phyloP scores from a whole-genome alignment of 1,140 invertebrate species.

The Arion vulgaris region DNA sequence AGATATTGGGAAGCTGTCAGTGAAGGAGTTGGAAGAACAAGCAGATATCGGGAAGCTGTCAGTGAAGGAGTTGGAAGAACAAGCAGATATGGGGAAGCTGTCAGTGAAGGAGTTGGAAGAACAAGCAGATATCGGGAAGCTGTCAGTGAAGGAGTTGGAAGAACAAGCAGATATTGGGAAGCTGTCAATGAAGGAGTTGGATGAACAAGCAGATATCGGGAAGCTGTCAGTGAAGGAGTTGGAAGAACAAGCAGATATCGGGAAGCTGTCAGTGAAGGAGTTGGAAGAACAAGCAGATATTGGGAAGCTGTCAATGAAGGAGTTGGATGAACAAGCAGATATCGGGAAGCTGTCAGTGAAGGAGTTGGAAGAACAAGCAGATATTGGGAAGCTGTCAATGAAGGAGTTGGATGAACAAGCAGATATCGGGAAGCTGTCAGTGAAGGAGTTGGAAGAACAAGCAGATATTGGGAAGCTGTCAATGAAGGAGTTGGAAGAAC shows the following conservation, averaged over 20 bases:
- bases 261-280: not conserved
- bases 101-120: not conserved
- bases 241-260: not conserved
- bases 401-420: too few species aligned
- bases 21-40: not conserved
- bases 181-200: too few species aligned
- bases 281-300: not conserved
- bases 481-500: too few species aligned
- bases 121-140: not conserved
- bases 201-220: too few species aligned
- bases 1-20: not conserved
- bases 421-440: not conserved
- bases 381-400: too few species aligned
- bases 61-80: not conserved
- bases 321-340: not conserved
- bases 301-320: constrained; percentile 5
- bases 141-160: not conserved
- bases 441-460: not conserved
- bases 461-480: too few species aligned
- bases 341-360: too few species aligned
- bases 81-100: not conserved
- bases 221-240: too few species aligned
- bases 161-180: too few species aligned
- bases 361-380: too few species aligned
- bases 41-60: not conserved